These are phyloP conservation scores for Drosophila borborema DNA, from an alignment of 2,888 invertebrate species.

Conservation along the genomic window DNA sequence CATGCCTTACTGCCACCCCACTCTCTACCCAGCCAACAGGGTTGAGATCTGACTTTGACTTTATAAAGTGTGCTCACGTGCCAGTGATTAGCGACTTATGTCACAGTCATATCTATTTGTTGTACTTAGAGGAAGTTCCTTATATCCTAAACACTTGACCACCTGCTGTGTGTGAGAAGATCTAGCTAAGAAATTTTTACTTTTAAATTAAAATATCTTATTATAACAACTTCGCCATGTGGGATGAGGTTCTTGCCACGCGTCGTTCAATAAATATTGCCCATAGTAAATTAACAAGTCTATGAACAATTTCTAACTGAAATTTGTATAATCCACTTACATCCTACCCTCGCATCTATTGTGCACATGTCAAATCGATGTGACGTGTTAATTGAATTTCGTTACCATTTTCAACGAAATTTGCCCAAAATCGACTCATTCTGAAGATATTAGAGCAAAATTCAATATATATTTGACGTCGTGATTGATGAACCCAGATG, in stretches of 20 bases:
- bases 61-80: slow-evolving; percentile 80
- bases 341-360: slow-evolving; percentile 27
- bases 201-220: neutral
- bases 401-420: slow-evolving; percentile 52
- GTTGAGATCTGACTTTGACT: slow-evolving; percentile 32
- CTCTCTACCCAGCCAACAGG: slow-evolving; percentile 16
- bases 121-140: slow-evolving; percentile 10
- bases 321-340: slow-evolving; percentile 28
- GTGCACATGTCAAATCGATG: slow-evolving; percentile 59
- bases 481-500: slow-evolving; percentile 69
- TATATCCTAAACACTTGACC: slow-evolving; percentile 23
- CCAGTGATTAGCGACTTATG: slow-evolving; percentile 70
- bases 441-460: slow-evolving; percentile 44
- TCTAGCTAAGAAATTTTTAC: neutral
- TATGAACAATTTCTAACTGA: slow-evolving; percentile 17
- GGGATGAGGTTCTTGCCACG: slow-evolving; percentile 31
- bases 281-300: slow-evolving; percentile 39
- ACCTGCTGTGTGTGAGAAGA: slow-evolving; percentile 67
- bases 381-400: slow-evolving; percentile 76
- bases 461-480: slow-evolving; percentile 54
- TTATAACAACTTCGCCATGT: neutral
- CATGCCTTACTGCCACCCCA: slow-evolving; percentile 25
- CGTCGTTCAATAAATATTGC: slow-evolving; percentile 39
- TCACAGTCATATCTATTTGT: slow-evolving; percentile 22
- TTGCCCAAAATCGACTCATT: slow-evolving; percentile 38